Base-by-base conservation (phyloP, 2,797 vertebrate genomes). In the Capromys pilorides region DNA sequence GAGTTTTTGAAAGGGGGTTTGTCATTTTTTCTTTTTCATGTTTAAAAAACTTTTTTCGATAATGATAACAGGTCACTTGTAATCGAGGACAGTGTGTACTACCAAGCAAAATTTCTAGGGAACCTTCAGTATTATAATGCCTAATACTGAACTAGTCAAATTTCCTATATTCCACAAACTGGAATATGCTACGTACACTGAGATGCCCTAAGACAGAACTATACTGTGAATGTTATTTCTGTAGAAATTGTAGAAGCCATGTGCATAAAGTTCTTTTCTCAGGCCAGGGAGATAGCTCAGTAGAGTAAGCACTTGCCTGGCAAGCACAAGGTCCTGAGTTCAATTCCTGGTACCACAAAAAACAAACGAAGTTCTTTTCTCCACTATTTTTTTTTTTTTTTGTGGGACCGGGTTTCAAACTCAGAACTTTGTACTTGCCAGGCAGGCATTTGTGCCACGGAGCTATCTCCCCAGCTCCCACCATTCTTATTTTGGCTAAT, bases 51-150 rank as follows among this genome's bases (percentile, higher is more conserved):
- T 73, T 64, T 86, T 94, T 62, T 57, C 62, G 90, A 10, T n/a
- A 59, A 2, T 84, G 12, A 67, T 94, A 91, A 88, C 73, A 49
- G 28, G 51, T 87, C 73, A 91, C 54, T 86, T 81, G 10, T 31
- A 90, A 24, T 67, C 90, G 75, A 88, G 54, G 21, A 1, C 16
- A 89, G 5, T 7, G 57, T 59, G 31, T 92, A 13, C 64, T 22
- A 57, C 45, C 90, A 36, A 11, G 26, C 18, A 95, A 93, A 96
- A 95, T 88, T 90, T 18, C 39, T 95, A 89, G 7, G 33, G 36
- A 88, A 18, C 5, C 62, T 90, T 94, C 24, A 10, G 82, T n/a
- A 84, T 64, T 93, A 77, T 73, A 84, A 93, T 24, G 22, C 13
- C 39, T 13, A 88, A 54, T 81, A 88, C 94, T 95, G 75, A 6